Percentiles rank a stretch among this genome's conserved stretches.
These are phyloP conservation scores for Petrocephalus sullivani DNA, from an alignment of 2,797 vertebrate species.

Conservation along the genomic window DNA sequence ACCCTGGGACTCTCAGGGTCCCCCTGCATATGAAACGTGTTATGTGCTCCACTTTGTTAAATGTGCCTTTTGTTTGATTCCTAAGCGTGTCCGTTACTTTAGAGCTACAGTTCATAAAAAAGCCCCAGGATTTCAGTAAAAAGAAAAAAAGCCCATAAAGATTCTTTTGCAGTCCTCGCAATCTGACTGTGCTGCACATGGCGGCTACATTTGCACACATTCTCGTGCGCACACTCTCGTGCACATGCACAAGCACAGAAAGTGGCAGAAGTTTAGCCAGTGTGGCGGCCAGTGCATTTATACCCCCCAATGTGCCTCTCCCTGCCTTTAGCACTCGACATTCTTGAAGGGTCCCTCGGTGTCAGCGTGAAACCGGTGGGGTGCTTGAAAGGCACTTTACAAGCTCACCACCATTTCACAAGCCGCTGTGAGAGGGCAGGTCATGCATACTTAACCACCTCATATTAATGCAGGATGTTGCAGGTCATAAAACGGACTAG, in stretches of 20 bases:
- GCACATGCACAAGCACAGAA: constrained; percentile 31
- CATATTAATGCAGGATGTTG: constrained; percentile 64
- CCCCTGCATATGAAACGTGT: background rate
- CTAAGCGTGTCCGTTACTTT: background rate
- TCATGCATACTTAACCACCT: constrained; percentile 53
- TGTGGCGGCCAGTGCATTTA: constrained; percentile 50
- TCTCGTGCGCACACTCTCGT: constrained; percentile 22
- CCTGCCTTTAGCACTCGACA: constrained; percentile 21
- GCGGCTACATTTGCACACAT: constrained; percentile 24
- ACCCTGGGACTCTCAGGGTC: background rate
- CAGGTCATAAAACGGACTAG: constrained; percentile 60
- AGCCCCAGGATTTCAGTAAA: background rate
- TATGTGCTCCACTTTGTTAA: background rate
- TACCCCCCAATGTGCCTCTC: constrained; percentile 32
- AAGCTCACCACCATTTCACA: constrained; percentile 53
- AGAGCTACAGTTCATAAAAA: background rate
- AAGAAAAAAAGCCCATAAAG: background rate
- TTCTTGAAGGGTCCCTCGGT: constrained; percentile 18
- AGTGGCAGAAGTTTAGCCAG: constrained; percentile 43
- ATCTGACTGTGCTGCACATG: background rate
- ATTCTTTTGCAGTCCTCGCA: background rate
- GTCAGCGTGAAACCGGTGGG: constrained; percentile 19
- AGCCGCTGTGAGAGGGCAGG: constrained; percentile 48
- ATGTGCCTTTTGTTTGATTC: background rate
- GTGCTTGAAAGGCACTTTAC: constrained; percentile 29